Conservation (phyloP, 2,797 vertebrate genomes). For the Threskiornis aethiopicus region DNA sequence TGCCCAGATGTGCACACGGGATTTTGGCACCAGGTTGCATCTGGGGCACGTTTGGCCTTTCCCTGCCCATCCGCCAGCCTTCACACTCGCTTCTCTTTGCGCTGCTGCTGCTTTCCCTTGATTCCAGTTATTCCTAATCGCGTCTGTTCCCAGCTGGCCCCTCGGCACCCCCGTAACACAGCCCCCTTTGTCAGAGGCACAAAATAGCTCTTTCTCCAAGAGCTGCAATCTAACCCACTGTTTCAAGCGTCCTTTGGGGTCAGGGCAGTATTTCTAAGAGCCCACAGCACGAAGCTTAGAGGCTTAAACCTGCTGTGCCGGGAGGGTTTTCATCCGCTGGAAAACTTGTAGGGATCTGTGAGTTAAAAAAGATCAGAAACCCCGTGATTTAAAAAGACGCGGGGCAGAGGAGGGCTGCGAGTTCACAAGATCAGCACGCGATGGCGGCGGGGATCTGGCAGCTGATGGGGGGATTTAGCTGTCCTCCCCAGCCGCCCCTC, state of each 20-base stretch:
- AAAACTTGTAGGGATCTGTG: neutral
- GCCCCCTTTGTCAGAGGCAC: slow-evolving; percentile 15
- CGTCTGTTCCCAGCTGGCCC: neutral
- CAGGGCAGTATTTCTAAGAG: slow-evolving; percentile 12
- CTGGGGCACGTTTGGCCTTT: neutral
- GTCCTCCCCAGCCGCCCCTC: neutral
- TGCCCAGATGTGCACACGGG: neutral
- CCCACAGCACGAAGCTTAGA: neutral
- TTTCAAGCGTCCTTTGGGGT: neutral
- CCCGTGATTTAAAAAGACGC: neutral
- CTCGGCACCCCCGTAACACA: neutral
- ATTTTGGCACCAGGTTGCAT: neutral
- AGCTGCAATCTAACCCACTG: neutral
- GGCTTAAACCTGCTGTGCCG: neutral
- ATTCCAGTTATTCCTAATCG: neutral
- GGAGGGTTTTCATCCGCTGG: neutral
- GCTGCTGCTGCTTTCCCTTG: neutral
- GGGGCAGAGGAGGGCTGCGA: neutral
- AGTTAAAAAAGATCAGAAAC: neutral
- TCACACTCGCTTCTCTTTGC: neutral
- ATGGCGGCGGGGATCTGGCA: neutral
- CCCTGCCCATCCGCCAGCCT: neutral
- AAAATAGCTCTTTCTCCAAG: slow-evolving; percentile 33
- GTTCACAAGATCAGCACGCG: neutral
- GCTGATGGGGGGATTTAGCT: neutral